These are phyloP conservation scores for Malurus splendens DNA, from an alignment of 2,797 vertebrate genomes.

Conservation along the genomic window DNA sequence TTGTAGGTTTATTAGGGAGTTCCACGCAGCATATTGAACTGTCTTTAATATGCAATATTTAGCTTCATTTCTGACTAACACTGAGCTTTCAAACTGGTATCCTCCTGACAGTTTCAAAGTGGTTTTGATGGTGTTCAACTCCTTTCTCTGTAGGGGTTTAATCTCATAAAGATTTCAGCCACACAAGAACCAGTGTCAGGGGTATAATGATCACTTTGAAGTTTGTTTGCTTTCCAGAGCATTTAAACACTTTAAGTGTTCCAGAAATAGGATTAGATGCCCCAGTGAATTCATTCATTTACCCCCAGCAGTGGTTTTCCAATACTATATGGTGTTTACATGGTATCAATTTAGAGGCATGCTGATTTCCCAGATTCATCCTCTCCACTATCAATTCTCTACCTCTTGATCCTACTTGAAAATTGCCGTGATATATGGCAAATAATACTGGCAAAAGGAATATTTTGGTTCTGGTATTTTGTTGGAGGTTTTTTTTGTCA, in stretches of 20 bases:
- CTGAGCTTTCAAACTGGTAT: constrained; percentile 58
- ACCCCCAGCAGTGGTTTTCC: constrained; percentile 78
- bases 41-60: constrained; percentile 19
- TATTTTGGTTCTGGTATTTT: constrained; percentile 30
- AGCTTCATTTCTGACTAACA: constrained; percentile 39
- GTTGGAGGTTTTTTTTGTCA: fast-evolving
- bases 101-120: constrained; percentile 70
- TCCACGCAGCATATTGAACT: neutral
- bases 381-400: constrained; percentile 62
- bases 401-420: constrained; percentile 56
- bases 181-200: constrained; percentile 75
- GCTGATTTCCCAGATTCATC: constrained; percentile 72
- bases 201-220: constrained; percentile 83
- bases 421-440: constrained; percentile 30
- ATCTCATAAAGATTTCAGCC: constrained; percentile 83
- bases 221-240: constrained; percentile 79
- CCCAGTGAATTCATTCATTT: constrained; percentile 80
- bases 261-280: constrained; percentile 82
- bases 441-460: constrained; percentile 10
- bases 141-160: constrained; percentile 74
- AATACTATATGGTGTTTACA: constrained; percentile 71
- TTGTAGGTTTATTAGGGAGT: neutral
- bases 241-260: constrained; percentile 77
- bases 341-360: constrained; percentile 73
- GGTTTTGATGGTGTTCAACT: constrained; percentile 70